Evolutionary conservation across 1,140 invertebrate species (phyloP), one percentile per base, ranked within the genome.

Genomic region (Nautilus pompilius): DNA sequence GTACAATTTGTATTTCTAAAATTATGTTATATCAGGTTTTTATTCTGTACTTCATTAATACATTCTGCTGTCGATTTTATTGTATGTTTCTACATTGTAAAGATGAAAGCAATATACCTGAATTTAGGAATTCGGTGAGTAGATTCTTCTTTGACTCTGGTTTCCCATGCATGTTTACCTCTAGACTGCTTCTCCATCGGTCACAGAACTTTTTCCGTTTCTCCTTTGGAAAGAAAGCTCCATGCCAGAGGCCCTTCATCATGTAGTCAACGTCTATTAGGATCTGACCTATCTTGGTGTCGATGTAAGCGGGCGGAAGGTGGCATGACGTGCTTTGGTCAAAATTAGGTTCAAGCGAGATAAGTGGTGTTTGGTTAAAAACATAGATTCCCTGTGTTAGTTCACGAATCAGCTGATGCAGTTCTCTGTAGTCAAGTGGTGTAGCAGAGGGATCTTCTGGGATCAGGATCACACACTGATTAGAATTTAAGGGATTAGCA

Each of bases 211-310:
- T 83, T 34, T 71, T 73, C 29, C 82, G 54, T 69, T 83, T 82
- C n/a, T 83, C 80, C 60, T 77, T 76, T 1, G 80, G 79, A 56
- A 83, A 73, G 64, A 77, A 79, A 22, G 71, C 76, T 6, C 82
- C 82, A 69, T 83, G 81, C 82, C 82, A 83, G 15, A 83, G 60
- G 2, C 67, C 66, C 64, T 83, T 83, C 68, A 83, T 74, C 79
- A 81, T 82, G 67, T 82, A 83, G 62, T 83, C 81, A 2, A 82
- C 73, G 63, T 66, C 76, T 3, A 76, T 72, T 41, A 83, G 53
- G 15, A 80, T 66, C 62, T 83, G 80, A 17, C 74, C 78, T 10
- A 81, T 65, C 28, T 70, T 67, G 0, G 82, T 83, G 62, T 83
- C 80, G 10, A 75, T 58, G 62, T 82, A 83, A 3, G 80, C 80